Conservation (phyloP, 1,140 invertebrate species). For the Subanguina moxae region DNA sequence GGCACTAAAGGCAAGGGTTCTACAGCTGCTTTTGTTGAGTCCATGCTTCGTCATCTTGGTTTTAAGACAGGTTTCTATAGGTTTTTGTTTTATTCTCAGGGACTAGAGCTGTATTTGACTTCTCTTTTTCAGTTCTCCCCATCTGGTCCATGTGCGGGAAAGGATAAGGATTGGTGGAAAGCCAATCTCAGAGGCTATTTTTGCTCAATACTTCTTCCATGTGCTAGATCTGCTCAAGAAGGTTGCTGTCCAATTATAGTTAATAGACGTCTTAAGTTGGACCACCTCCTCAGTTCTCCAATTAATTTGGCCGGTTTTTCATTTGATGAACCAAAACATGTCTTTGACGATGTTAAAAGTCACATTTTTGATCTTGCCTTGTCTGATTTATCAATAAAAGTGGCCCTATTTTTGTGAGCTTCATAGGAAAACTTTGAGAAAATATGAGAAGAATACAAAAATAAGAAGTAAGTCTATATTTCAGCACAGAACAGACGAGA, state of each 20-base stretch:
- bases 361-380: too few species aligned
- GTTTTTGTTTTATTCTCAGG: constrained; percentile 44
- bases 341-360: too few species aligned
- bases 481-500: background rate
- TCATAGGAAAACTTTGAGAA: too few species aligned
- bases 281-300: too few species aligned
- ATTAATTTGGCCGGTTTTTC: too few species aligned
- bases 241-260: too few species aligned
- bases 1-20: constrained; percentile 91
- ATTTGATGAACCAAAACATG: too few species aligned
- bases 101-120: background rate
- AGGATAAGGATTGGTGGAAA: constrained; percentile 81
- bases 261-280: too few species aligned
- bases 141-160: constrained; percentile 84
- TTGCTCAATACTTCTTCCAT: constrained; percentile 77
- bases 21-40: constrained; percentile 86
- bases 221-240: constrained; percentile 69
- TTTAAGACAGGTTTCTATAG: constrained; percentile 85
- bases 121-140: constrained; percentile 74
- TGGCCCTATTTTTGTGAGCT: too few species aligned
- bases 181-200: constrained; percentile 71
- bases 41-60: constrained; percentile 78
- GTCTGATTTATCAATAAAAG: too few species aligned
- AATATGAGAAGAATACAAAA: too few species aligned
- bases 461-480: too few species aligned